Evolutionary conservation across 1,140 invertebrate genomes (phyloP).

Genomic region (Musca domestica): DNA sequence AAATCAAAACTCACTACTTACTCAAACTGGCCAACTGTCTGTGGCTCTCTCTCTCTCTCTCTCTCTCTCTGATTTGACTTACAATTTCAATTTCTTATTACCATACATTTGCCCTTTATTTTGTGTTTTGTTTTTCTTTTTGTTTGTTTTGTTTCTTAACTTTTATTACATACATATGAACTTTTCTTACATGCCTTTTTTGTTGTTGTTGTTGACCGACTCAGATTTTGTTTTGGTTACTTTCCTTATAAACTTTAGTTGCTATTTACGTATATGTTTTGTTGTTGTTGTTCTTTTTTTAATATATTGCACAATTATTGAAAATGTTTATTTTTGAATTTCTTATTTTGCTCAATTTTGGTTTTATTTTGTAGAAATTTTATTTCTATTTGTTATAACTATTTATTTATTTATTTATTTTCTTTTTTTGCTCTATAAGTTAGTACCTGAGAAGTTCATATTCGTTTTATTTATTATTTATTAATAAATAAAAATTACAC

Average conservation of each 20-base stretch:
- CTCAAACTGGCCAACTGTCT: neutral
- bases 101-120: conserved; percentile 5
- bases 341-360: conserved; percentile 1
- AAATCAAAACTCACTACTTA: conserved; percentile 23
- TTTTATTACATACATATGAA: conserved; percentile 9
- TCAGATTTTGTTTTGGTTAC: neutral
- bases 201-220: too few relatives aligned
- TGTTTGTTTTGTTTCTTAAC: too few relatives aligned
- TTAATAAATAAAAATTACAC: neutral
- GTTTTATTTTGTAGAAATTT: conserved; percentile 13
- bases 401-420: conserved; percentile 6
- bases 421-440: conserved; percentile 5
- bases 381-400: conserved; percentile 6
- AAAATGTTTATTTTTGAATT: conserved; percentile 4
- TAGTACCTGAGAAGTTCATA: conserved; percentile 23
- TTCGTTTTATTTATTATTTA: conserved; percentile 17
- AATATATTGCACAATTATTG: conserved; percentile 19
- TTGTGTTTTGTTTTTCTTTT: neutral
- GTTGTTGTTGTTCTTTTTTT: conserved; percentile 9
- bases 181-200: neutral
- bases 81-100: neutral
- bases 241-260: conserved; percentile 6
- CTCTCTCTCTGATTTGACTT: neutral
- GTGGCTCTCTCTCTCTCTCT: neutral
- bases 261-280: conserved; percentile 20